Evolutionary conservation across 2,113 vertebrate species (phyloP), one percentile per base, ranked within the genome.

Genomic region (Aviceda subcristata): DNA sequence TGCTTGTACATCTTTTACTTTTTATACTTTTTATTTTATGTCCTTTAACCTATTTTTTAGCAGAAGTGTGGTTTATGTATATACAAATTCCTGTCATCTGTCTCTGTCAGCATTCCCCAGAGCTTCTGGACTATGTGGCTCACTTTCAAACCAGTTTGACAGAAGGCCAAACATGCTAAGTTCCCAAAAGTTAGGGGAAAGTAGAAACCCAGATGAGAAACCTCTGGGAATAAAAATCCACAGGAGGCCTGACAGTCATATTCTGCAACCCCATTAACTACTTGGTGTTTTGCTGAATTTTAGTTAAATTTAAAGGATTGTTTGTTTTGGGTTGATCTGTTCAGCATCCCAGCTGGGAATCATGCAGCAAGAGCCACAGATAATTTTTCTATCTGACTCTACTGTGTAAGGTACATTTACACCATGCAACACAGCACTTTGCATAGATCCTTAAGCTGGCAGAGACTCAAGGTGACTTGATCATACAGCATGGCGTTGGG

Each of bases 131-230:
- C 87, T 92, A 81, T 82, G 24, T 91, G 87, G 94, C 90, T 95
- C 56, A 60, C 24, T 68, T 75, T 94, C 90, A 94, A 94, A 68
- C 30, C 48, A 32, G 23, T 51, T 96, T 97, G 94, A 91, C 69
- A 73, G 53, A 87, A 90, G 53, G 90, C 90, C 96, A 97, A 93
- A 87, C n/a, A 55, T 60, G 39, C 24, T 72, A 93, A 91, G 32
- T 96, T 96, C 96, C 81, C 92, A 94, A 96, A 95, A 94, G 41
- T 39, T 69, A 88, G 62, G 53, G 48, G 53, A 74, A 94, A 96
- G 71, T 90, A 85, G 87, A 94, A 94, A 91, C 69, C 60, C 93
- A 96, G 87, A 96, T 95, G 84, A 95, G 81, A 88, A 72, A 62
- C 73, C 76, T 90, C 85, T 95, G 96, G 92, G 93, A 94, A 95